A percentile compares a stretch with the other conserved stretches of the same genome.
Evolutionary conservation across 2,113 vertebrate genomes (phyloP).

Genomic region (Odontesthes bonariensis): DNA sequence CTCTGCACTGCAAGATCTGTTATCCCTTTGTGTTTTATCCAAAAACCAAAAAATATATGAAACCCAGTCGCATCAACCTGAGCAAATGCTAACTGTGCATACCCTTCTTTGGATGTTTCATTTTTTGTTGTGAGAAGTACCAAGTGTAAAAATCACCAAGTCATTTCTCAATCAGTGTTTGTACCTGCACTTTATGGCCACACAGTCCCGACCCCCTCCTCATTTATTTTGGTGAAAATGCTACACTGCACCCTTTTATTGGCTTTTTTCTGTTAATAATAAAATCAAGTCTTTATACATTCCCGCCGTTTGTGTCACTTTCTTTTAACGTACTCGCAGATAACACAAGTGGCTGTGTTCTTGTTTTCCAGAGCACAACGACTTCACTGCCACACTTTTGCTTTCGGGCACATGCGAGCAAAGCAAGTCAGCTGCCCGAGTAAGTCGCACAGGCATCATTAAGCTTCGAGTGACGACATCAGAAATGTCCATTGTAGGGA

Average conservation of each 20-base stretch:
- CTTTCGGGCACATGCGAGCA: too few species aligned
- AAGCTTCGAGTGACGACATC: too few species aligned
- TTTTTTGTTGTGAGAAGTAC: conserved; percentile 6
- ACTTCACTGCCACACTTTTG: too few species aligned
- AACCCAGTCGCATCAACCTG: too few species aligned
- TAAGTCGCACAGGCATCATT: too few species aligned
- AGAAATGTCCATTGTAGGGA: too few species aligned
- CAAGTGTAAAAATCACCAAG: conserved; percentile 17
- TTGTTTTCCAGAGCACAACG: too few species aligned
- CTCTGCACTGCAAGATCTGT: too few species aligned
- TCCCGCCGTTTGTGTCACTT: neutral
- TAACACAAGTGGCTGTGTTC: too few species aligned
- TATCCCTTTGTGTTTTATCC: too few species aligned
- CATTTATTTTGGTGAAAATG: conserved; percentile 31
- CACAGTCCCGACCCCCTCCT: neutral
- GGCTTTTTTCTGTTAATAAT: conserved; percentile 55
- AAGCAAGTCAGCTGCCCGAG: too few species aligned
- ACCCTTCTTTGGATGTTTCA: neutral
- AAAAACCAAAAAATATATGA: too few species aligned
- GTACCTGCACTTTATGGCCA: conserved; percentile 46
- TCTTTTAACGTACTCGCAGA: neutral
- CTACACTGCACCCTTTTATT: conserved; percentile 10
- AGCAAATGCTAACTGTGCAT: conserved; percentile 10
- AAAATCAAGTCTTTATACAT: conserved; percentile 64
- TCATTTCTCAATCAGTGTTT: conserved; percentile 22